Conservation (phyloP, 2,113 vertebrate genomes). For the Melospiza georgiana region DNA sequence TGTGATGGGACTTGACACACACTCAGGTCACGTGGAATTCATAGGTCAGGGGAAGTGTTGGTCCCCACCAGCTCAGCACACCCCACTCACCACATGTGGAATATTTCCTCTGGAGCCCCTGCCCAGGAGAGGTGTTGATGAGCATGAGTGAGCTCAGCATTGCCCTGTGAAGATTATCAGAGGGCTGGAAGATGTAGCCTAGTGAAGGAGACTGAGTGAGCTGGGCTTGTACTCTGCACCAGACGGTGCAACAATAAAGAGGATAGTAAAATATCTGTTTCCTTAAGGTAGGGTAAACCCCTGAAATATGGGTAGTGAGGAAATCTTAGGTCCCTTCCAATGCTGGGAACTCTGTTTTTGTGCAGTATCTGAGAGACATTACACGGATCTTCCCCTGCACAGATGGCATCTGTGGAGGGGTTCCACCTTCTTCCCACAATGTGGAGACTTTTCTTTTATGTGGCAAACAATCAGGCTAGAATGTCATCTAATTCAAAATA, state of each 20-base stretch:
- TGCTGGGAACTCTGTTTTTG: background rate
- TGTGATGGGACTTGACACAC: background rate
- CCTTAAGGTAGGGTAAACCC: background rate
- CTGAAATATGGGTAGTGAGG: background rate
- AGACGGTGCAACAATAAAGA: background rate
- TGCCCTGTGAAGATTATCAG: fast-evolving
- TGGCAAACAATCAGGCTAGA: background rate
- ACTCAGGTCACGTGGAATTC: background rate
- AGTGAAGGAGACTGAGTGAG: background rate
- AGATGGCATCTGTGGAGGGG: background rate
- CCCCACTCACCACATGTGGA: background rate
- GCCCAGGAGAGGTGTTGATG: background rate
- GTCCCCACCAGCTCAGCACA: background rate
- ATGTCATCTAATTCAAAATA: background rate
- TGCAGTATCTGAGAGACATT: background rate
- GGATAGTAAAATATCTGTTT: background rate
- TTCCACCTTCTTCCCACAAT: background rate
- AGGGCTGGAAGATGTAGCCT: background rate
- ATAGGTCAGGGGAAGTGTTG: background rate
- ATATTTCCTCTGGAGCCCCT: background rate
- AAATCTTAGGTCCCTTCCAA: background rate
- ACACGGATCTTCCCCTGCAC: background rate
- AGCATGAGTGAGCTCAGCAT: background rate
- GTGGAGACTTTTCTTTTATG: background rate
- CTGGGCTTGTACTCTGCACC: background rate